Evolutionary conservation across 1,140 invertebrate genomes (phyloP).

Genomic region (Meloidogyne floridensis): DNA sequence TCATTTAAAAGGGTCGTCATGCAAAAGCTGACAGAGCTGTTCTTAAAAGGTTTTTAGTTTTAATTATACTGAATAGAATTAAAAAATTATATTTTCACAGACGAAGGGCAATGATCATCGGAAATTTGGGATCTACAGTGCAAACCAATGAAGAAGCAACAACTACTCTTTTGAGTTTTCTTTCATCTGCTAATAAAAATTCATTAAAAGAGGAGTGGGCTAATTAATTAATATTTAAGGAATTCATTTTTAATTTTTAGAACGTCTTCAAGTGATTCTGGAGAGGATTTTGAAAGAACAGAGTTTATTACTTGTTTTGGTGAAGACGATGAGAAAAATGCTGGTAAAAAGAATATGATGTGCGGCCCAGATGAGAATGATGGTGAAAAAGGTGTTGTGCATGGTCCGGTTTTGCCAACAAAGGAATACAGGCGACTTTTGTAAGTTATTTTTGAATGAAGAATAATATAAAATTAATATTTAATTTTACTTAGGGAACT

Average conservation of each 20-base stretch:
- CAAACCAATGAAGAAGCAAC: conserved; percentile 57
- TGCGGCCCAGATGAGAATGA: conserved; percentile 31
- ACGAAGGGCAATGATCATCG: conserved; percentile 50
- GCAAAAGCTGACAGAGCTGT: conserved; percentile 57
- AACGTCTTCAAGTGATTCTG: conserved; percentile 48
- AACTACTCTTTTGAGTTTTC: conserved; percentile 54
- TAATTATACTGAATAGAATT: neutral
- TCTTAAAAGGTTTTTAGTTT: conserved; percentile 43
- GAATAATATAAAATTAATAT: neutral
- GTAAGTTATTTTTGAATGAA: conserved; percentile 30
- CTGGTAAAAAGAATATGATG: neutral
- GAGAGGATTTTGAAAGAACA: conserved; percentile 45
- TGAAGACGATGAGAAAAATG: conserved; percentile 35
- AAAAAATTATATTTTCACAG: neutral
- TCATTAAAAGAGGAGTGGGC: conserved; percentile 34
- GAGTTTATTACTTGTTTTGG: conserved; percentile 63
- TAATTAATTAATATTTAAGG: neutral
- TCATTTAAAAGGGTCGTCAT: conserved; percentile 49
- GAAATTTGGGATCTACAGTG: conserved; percentile 33
- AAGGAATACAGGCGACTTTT: conserved; percentile 54
- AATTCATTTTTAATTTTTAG: conserved; percentile 9
- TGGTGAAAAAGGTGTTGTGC: conserved; percentile 38
- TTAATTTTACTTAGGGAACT: conserved; percentile 1
- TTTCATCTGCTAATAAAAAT: conserved; percentile 33
- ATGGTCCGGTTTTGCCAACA: conserved; percentile 51